A percentile compares a stretch with the other conserved stretches of the same genome.
Evolutionary conservation across 1,140 invertebrate species (phyloP).

Genomic region (Hestina assimilis): DNA sequence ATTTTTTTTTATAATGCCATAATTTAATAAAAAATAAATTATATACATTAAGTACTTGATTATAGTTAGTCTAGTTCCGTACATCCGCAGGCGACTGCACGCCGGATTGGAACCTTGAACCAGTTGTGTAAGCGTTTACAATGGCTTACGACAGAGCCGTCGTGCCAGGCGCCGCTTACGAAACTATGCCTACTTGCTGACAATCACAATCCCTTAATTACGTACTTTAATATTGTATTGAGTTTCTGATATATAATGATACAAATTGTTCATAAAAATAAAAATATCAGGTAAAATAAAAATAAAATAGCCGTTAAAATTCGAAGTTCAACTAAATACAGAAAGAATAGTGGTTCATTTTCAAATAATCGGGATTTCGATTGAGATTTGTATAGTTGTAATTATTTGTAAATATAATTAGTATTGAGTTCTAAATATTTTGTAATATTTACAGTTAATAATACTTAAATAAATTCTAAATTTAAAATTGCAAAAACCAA

Average conservation of each 20-base stretch:
- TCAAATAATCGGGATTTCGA: too few relatives aligned
- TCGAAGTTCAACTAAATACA: too few relatives aligned
- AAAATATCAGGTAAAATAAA: too few relatives aligned
- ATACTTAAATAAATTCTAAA: neutral
- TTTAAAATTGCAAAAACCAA: neutral
- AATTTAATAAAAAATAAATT: neutral
- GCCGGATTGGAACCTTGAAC: slow-evolving; percentile 71
- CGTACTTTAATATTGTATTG: slow-evolving; percentile 1
- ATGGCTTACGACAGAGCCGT: slow-evolving; percentile 67
- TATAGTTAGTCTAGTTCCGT: slow-evolving; percentile 45
- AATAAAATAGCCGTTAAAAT: too few relatives aligned
- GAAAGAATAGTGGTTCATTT: too few relatives aligned
- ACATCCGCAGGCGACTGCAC: slow-evolving; percentile 70
- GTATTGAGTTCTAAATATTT: too few relatives aligned
- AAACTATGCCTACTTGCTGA: slow-evolving; percentile 34
- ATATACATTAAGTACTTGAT: neutral
- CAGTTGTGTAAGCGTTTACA: slow-evolving; percentile 73
- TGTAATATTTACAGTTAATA: neutral
- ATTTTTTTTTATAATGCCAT: neutral
- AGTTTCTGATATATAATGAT: neutral
- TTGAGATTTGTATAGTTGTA: too few relatives aligned
- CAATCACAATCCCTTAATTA: slow-evolving; percentile 22
- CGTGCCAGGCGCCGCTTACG: slow-evolving; percentile 64
- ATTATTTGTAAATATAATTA: too few relatives aligned
- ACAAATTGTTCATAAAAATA: neutral